Conservation (phyloP, 2,113 vertebrate species). For the Tragulus kanchil region DNA sequence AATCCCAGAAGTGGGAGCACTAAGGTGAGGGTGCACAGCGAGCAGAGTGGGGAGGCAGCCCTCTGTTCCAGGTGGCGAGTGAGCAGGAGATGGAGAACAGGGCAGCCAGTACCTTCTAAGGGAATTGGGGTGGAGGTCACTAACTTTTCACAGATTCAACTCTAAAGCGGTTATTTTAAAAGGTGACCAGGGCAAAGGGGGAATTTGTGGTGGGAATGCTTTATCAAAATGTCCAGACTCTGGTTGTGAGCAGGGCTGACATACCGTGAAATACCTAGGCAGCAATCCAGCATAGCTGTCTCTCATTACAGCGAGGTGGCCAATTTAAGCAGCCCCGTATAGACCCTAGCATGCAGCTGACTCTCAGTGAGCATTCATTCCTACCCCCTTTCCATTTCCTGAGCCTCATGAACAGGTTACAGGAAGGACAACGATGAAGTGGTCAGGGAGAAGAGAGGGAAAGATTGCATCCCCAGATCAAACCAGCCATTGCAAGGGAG, state of each 20-base stretch:
- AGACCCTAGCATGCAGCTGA: not conserved
- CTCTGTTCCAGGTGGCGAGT: not conserved
- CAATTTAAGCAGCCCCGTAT: not conserved
- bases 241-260: not conserved
- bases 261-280: not conserved
- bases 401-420: not conserved
- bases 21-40: too few relatives aligned
- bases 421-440: not conserved
- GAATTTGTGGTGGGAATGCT: not conserved
- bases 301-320: not conserved
- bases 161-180: not conserved
- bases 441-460: not conserved
- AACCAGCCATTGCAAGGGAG: not conserved
- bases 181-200: not conserved
- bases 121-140: not conserved
- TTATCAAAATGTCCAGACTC: not conserved
- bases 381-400: not conserved
- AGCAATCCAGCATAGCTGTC: not conserved
- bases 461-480: not conserved
- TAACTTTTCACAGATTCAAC: not conserved
- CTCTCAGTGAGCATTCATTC: not conserved
- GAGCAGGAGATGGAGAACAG: not conserved
- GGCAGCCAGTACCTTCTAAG: not conserved
- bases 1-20: not conserved
- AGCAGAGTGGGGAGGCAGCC: not conserved